These are phyloP conservation scores for Toxotes lorentzi DNA, from an alignment of 2,797 vertebrate species.

Conservation along the genomic window DNA sequence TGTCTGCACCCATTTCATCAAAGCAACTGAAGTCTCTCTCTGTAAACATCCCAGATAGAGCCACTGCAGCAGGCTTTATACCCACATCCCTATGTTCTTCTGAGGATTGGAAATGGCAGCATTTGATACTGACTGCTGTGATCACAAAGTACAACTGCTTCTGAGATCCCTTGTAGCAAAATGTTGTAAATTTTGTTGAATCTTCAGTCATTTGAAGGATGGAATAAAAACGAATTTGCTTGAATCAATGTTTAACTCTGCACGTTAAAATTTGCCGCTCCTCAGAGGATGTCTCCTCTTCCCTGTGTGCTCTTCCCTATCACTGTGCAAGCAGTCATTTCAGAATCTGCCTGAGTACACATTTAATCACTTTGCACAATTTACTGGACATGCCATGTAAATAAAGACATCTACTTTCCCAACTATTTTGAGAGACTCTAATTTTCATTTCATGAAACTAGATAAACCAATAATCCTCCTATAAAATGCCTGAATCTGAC, in stretches of 20 bases:
- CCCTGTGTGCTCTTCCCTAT: conserved; percentile 15
- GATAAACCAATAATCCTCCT: conserved; percentile 32
- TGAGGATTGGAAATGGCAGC: conserved; percentile 45
- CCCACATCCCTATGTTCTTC: conserved; percentile 34
- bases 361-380: conserved; percentile 55
- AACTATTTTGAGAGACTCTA: conserved; percentile 20
- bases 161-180: conserved; percentile 34
- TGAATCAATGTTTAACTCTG: conserved; percentile 54
- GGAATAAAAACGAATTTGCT: conserved; percentile 41
- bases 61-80: background rate
- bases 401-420: conserved; percentile 39
- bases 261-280: conserved; percentile 29
- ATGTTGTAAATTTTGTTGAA: conserved; percentile 55
- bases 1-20: conserved; percentile 38
- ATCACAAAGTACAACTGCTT: conserved; percentile 45
- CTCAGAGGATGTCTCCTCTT: conserved; percentile 20
- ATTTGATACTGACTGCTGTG: conserved; percentile 47
- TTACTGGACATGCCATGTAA: conserved; percentile 37
- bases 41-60: conserved; percentile 47
- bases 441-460: conserved; percentile 38
- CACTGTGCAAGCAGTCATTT: conserved; percentile 26
- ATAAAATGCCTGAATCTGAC: conserved; percentile 20
- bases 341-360: conserved; percentile 31
- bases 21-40: conserved; percentile 40
- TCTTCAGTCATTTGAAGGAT: conserved; percentile 47